These are phyloP conservation scores for Brachypalpus laphriformis DNA, from an alignment of 2,888 invertebrate genomes.

Conservation along the genomic window DNA sequence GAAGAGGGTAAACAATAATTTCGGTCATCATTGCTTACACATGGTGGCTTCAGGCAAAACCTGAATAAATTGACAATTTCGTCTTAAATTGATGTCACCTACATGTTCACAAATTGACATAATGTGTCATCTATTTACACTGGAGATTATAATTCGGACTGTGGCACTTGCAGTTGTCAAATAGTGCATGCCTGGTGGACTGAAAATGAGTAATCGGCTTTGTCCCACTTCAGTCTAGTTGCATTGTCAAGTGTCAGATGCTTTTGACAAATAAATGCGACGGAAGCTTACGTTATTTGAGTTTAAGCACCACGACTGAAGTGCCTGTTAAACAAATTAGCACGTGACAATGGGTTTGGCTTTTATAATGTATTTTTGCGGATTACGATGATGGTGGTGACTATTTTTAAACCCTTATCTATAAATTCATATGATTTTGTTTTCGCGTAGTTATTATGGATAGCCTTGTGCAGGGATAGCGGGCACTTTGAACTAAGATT, in stretches of 20 bases:
- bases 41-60: not conserved
- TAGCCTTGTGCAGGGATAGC: not conserved
- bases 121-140: not conserved
- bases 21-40: not conserved
- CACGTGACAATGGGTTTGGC: conserved; percentile 37
- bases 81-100: conserved; percentile 22
- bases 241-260: conserved; percentile 32
- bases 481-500: not conserved
- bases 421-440: conserved; percentile 24
- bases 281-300: conserved; percentile 10
- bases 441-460: not conserved
- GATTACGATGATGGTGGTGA: conserved; percentile 1
- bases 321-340: conserved; percentile 56
- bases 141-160: not conserved
- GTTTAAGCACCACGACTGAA: conserved; percentile 17
- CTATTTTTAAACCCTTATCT: conserved; percentile 56
- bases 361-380: conserved; percentile 5
- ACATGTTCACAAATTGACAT: no score
- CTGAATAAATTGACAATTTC: conserved; percentile 2
- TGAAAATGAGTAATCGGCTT: conserved; percentile 1
- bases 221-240: not conserved
- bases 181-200: no score
- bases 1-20: not conserved
- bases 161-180: not conserved
- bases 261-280: conserved; percentile 14